Percentiles rank a stretch among this genome's conserved stretches.
phyloP scores from a whole-genome alignment of 2,888 invertebrate species.

The Cabera pusaria region DNA sequence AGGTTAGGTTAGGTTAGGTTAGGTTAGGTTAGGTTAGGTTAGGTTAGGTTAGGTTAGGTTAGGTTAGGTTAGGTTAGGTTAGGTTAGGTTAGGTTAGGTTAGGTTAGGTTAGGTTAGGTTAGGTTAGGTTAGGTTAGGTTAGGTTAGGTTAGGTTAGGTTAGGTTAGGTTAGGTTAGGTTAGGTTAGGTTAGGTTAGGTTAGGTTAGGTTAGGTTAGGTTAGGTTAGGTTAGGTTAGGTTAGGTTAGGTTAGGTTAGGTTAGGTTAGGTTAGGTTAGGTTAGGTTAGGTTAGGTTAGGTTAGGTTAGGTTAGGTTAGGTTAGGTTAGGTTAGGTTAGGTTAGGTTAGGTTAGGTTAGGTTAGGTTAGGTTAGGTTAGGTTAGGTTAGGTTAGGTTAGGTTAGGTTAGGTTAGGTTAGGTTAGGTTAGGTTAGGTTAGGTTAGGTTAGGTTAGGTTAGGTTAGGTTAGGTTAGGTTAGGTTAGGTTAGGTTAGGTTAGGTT shows the following conservation, averaged over 20 bases:
- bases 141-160: slow-evolving; percentile 11
- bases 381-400: slow-evolving; percentile 12
- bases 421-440: slow-evolving; percentile 10
- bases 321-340: slow-evolving; percentile 12
- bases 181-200: slow-evolving; percentile 17
- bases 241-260: slow-evolving; percentile 18
- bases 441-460: slow-evolving; percentile 12
- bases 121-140: slow-evolving; percentile 8
- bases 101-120: slow-evolving; percentile 8
- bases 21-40: slow-evolving; percentile 8
- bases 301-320: slow-evolving; percentile 10
- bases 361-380: slow-evolving; percentile 12
- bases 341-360: slow-evolving; percentile 8
- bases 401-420: slow-evolving; percentile 10
- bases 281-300: slow-evolving; percentile 12
- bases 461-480: slow-evolving; percentile 12
- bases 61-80: slow-evolving; percentile 8
- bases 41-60: slow-evolving; percentile 8
- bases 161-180: slow-evolving; percentile 18
- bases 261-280: slow-evolving; percentile 11
- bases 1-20: slow-evolving; percentile 8
- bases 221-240: slow-evolving; percentile 18
- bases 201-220: slow-evolving; percentile 18
- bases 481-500: slow-evolving; percentile 12
- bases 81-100: slow-evolving; percentile 8